Conservation (phyloP, 2,888 invertebrate genomes). For the Diaperis boleti region DNA sequence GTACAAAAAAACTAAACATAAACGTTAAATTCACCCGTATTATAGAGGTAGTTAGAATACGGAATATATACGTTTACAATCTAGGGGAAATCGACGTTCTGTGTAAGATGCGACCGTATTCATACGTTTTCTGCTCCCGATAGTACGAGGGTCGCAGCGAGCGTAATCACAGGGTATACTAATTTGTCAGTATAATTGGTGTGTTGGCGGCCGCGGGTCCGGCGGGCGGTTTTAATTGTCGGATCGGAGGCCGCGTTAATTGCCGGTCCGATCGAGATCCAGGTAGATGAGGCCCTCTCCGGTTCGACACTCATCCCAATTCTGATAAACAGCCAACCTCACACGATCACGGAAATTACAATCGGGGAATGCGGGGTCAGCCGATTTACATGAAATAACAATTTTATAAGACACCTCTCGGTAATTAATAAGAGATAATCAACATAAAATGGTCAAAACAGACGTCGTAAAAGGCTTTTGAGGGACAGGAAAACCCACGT, state of each 20-base stretch:
- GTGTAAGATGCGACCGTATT: too few species aligned
- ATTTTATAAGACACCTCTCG: constrained; percentile 3
- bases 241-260: constrained; percentile 62
- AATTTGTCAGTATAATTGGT: constrained; percentile 65
- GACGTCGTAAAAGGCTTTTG: constrained; percentile 11
- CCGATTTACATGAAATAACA: constrained; percentile 26
- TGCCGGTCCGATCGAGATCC: constrained; percentile 49
- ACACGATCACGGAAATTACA: constrained; percentile 46
- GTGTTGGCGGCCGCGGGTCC: constrained; percentile 61
- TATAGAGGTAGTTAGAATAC: too few species aligned
- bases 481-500: not conserved
- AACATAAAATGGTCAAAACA: constrained; percentile 18
- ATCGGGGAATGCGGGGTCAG: constrained; percentile 24
- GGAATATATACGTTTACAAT: too few species aligned
- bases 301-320: constrained; percentile 34
- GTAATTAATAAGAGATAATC: constrained; percentile 16
- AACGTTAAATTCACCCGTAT: too few species aligned
- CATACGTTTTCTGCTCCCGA: too few species aligned
- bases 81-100: too few species aligned
- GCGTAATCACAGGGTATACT: constrained; percentile 63
- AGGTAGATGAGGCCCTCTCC: constrained; percentile 45
- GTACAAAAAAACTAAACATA: too few species aligned
- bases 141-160: constrained; percentile 49
- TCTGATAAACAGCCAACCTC: constrained; percentile 38
- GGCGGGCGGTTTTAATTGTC: constrained; percentile 64